phyloP scores from a whole-genome alignment of 2,113 vertebrate genomes.

The Amblyopsis rosae region DNA sequence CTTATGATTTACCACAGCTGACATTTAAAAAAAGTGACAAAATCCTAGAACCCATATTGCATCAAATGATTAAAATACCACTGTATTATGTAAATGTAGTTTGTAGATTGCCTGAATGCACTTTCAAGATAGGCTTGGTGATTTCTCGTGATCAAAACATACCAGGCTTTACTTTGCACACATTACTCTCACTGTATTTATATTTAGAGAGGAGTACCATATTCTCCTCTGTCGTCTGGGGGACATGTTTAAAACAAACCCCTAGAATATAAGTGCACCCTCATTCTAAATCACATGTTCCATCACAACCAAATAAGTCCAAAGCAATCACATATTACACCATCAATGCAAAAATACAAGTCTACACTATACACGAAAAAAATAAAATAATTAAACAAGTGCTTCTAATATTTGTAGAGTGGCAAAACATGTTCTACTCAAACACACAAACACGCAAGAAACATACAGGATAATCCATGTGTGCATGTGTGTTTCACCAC shows the following conservation, averaged over 20 bases:
- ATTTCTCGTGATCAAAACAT: conserved; percentile 14
- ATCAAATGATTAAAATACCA: conserved; percentile 30
- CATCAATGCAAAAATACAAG: conserved; percentile 59
- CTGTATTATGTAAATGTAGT: not conserved
- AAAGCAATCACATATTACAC: conserved; percentile 67
- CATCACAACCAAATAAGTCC: conserved; percentile 19
- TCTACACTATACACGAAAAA: conserved; percentile 40
- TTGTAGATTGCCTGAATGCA: not conserved
- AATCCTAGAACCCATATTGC: conserved; percentile 32
- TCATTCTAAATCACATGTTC: conserved; percentile 2
- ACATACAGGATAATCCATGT: conserved; percentile 55
- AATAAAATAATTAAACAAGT: conserved; percentile 47
- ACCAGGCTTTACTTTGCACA: conserved; percentile 26
- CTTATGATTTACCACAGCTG: conserved; percentile 39
- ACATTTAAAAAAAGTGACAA: conserved; percentile 32
- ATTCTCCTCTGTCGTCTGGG: conserved; percentile 4
- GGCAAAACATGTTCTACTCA: conserved; percentile 50
- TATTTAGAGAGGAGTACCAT: conserved; percentile 21
- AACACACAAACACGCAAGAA: conserved; percentile 40
- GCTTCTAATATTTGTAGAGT: conserved; percentile 59
- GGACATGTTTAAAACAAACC: conserved; percentile 16
- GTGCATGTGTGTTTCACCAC: conserved; percentile 42
- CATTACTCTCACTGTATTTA: conserved; percentile 33
- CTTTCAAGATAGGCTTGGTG: conserved; percentile 20
- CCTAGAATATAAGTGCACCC: conserved; percentile 11